A percentile compares a stretch with the other conserved stretches of the same genome.
phyloP scores from a whole-genome alignment of 2,888 invertebrate genomes.

The Heteromurus nitidus region DNA sequence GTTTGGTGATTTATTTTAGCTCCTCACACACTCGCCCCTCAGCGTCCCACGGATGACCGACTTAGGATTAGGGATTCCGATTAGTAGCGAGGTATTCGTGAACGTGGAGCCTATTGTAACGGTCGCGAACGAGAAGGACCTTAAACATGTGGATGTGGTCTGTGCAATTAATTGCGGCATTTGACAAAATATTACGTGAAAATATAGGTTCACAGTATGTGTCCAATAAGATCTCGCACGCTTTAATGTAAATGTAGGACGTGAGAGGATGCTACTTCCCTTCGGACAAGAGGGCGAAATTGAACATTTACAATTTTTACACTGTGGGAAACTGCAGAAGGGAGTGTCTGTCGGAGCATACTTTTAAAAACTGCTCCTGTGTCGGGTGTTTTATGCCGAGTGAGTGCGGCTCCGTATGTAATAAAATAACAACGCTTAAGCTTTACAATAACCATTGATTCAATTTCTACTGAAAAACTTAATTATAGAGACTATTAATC shows the following conservation, averaged over 20 bases:
- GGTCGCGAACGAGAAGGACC: neutral
- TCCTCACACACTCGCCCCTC: neutral
- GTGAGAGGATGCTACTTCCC: conserved; percentile 65
- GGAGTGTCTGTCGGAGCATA: conserved; percentile 66
- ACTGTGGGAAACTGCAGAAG: conserved; percentile 65
- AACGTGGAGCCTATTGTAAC: conserved; percentile 10
- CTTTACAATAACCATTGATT: neutral
- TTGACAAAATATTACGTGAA: too few species aligned
- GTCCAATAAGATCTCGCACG: neutral
- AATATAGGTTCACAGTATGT: neutral
- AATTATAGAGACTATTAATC: neutral
- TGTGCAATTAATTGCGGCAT: too few species aligned
- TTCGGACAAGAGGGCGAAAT: conserved; percentile 34
- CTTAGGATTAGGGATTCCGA: conserved; percentile 21
- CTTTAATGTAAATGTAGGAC: too few species aligned
- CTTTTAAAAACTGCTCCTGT: conserved; percentile 55
- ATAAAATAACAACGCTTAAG: neutral
- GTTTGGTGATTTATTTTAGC: too few species aligned
- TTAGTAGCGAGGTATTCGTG: conserved; percentile 18
- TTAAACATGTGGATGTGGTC: neutral
- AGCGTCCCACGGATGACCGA: conserved; percentile 28
- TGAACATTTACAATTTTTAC: conserved; percentile 63
- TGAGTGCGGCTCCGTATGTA: conserved; percentile 13
- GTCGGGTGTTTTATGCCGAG: conserved; percentile 71
- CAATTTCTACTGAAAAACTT: neutral